These are phyloP conservation scores for Platerodrilus igneus DNA, from an alignment of 2,888 invertebrate species.

Conservation along the genomic window DNA sequence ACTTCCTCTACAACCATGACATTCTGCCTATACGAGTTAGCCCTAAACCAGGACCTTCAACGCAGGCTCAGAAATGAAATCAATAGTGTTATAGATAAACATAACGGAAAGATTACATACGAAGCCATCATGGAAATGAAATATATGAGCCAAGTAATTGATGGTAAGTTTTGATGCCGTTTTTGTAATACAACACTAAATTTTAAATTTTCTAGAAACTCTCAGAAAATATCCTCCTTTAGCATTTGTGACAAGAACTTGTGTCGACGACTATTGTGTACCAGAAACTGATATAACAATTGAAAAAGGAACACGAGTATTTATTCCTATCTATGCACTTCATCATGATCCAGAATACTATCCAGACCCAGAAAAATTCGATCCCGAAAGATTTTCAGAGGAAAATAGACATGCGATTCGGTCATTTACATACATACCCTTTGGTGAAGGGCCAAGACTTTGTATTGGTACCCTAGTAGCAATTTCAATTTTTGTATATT, in stretches of 20 bases:
- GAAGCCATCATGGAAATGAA: slow-evolving; percentile 49
- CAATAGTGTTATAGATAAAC: slow-evolving; percentile 37
- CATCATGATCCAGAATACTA: slow-evolving; percentile 16
- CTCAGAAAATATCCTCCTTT: slow-evolving; percentile 17
- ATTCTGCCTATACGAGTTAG: slow-evolving; percentile 51
- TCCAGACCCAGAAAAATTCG: slow-evolving; percentile 14
- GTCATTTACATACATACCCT: slow-evolving; percentile 53
- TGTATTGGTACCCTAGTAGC: slow-evolving; percentile 55
- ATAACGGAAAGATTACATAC: slow-evolving; percentile 46
- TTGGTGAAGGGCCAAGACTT: slow-evolving; percentile 56
- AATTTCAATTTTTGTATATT: too few relatives aligned
- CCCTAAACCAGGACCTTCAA: slow-evolving; percentile 48
- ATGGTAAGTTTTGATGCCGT: slow-evolving; percentile 34
- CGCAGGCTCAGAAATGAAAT: slow-evolving; percentile 46
- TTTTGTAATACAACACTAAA: too few relatives aligned
- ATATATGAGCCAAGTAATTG: slow-evolving; percentile 49
- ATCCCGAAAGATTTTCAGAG: slow-evolving; percentile 47
- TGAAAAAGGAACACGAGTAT: slow-evolving; percentile 10
- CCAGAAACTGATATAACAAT: slow-evolving; percentile 9
- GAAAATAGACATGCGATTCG: slow-evolving; percentile 52
- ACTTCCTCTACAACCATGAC: slow-evolving; percentile 44
- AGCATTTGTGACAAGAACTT: slow-evolving; percentile 8
- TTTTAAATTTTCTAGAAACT: slow-evolving; percentile 27
- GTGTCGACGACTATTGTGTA: slow-evolving; percentile 8
- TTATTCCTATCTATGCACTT: slow-evolving; percentile 10